Evolutionary conservation across 1,140 invertebrate species (phyloP).

Genomic region (Apis florea): DNA sequence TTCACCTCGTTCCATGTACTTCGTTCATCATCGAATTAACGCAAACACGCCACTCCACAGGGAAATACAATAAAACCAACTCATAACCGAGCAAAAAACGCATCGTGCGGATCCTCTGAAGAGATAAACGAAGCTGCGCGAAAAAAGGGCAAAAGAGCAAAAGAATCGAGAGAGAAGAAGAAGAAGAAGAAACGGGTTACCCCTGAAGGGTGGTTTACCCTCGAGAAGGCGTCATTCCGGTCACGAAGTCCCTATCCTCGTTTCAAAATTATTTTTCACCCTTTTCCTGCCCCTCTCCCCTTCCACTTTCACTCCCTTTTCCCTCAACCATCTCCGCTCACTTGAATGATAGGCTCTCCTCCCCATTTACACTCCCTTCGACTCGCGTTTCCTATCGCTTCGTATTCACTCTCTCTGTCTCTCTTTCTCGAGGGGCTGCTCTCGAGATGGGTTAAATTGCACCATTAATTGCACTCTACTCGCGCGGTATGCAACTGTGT

Average conservation of each 20-base stretch:
- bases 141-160: neutral
- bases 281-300: neutral
- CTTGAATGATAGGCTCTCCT: neutral
- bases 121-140: constrained; percentile 30
- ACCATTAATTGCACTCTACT: constrained; percentile 60
- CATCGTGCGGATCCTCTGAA: neutral
- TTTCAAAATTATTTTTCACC: constrained; percentile 51
- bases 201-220: constrained; percentile 22
- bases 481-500: constrained; percentile 62
- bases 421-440: neutral
- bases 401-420: too few species aligned
- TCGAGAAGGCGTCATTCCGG: constrained; percentile 40
- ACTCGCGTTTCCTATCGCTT: too few species aligned
- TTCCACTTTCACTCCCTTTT: neutral
- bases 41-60: neutral
- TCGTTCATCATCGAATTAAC: neutral
- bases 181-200: constrained; percentile 1
- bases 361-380: neutral
- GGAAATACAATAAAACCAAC: constrained; percentile 1
- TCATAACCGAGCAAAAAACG: neutral
- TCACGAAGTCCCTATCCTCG: constrained; percentile 33
- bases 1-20: too few species aligned
- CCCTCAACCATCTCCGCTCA: too few species aligned
- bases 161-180: constrained; percentile 30
- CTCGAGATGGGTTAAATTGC: constrained; percentile 50